These are phyloP conservation scores for Drosophila ficusphila DNA, from an alignment of 1,140 invertebrate genomes.

Conservation along the genomic window DNA sequence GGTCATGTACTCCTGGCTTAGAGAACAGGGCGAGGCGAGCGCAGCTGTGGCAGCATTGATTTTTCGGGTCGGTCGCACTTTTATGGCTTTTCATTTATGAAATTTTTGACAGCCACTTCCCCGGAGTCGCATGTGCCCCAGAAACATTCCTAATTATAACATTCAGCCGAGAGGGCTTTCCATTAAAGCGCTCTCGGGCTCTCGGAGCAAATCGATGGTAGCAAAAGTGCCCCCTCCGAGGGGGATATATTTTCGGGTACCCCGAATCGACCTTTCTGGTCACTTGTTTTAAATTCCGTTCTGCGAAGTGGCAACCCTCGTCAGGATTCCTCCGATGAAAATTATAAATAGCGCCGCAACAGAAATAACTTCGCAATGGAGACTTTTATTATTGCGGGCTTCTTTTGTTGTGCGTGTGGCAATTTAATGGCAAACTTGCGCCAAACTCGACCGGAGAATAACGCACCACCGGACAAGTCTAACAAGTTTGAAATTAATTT, in stretches of 20 bases:
- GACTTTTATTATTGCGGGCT: constrained; percentile 11
- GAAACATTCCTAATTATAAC: constrained; percentile 32
- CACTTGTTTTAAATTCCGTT: neutral
- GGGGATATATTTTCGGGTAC: neutral
- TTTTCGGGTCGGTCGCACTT: constrained; percentile 57
- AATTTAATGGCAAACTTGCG: constrained; percentile 61
- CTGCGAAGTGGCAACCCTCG: constrained; percentile 25
- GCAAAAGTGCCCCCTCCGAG: neutral
- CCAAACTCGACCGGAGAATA: neutral
- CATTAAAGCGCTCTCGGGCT: constrained; percentile 16
- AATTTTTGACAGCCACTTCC: constrained; percentile 64
- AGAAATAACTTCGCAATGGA: constrained; percentile 7
- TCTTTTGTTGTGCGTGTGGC: constrained; percentile 14
- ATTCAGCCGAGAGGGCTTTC: constrained; percentile 8
- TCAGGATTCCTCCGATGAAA: constrained; percentile 12
- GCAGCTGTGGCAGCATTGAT: constrained; percentile 70
- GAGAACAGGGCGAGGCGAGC: constrained; percentile 9
- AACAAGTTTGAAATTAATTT: constrained; percentile 38
- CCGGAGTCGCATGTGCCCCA: constrained; percentile 14
- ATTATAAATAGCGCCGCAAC: constrained; percentile 29
- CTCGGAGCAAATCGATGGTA: constrained; percentile 19
- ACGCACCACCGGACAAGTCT: neutral
- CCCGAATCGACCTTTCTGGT: constrained; percentile 4
- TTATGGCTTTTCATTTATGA: constrained; percentile 73
- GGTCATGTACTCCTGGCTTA: constrained; percentile 58